Conservation (phyloP, 2,113 vertebrate species). For the Halichoeres trimaculatus region DNA sequence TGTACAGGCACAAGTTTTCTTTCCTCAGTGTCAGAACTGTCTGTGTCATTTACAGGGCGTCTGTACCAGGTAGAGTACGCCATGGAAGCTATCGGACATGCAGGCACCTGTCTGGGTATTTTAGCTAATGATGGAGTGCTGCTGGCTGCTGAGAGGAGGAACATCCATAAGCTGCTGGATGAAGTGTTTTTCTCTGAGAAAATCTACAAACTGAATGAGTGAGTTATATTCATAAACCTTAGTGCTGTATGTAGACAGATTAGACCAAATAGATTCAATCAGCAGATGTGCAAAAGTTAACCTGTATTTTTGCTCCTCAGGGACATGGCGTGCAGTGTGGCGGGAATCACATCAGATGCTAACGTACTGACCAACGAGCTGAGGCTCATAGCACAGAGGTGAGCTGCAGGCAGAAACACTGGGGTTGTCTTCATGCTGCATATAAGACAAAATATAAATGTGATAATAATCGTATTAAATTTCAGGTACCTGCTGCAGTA, state of each 20-base stretch:
- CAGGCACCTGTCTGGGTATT: slow-evolving; percentile 96
- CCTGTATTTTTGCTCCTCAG: slow-evolving; percentile 68
- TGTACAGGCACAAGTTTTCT: too few relatives aligned
- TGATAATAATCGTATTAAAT: not conserved
- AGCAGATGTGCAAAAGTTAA: not conserved
- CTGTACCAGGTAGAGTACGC: slow-evolving; percentile 98
- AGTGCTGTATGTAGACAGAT: too few relatives aligned
- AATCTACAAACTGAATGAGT: slow-evolving; percentile 99
- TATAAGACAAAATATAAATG: not conserved
- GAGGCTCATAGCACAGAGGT: slow-evolving; percentile 97
- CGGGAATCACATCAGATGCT: slow-evolving; percentile 97
- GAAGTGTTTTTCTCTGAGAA: slow-evolving; percentile 99
- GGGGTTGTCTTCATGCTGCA: not conserved
- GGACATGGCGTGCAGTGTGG: slow-evolving; percentile 98
- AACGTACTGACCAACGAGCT: slow-evolving; percentile 98
- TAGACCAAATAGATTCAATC: too few relatives aligned
- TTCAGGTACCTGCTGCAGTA: slow-evolving; percentile 94
- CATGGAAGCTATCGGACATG: slow-evolving; percentile 98
- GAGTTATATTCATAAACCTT: slow-evolving; percentile 78
- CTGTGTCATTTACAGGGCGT: slow-evolving; percentile 83
- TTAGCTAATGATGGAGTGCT: slow-evolving; percentile 94
- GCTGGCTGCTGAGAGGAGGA: slow-evolving; percentile 94
- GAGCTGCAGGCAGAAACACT: slow-evolving; percentile 5
- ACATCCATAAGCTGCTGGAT: slow-evolving; percentile 98
- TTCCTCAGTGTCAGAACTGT: not conserved